Conservation (phyloP, 1,140 invertebrate genomes). For the Panulirus ornatus region DNA sequence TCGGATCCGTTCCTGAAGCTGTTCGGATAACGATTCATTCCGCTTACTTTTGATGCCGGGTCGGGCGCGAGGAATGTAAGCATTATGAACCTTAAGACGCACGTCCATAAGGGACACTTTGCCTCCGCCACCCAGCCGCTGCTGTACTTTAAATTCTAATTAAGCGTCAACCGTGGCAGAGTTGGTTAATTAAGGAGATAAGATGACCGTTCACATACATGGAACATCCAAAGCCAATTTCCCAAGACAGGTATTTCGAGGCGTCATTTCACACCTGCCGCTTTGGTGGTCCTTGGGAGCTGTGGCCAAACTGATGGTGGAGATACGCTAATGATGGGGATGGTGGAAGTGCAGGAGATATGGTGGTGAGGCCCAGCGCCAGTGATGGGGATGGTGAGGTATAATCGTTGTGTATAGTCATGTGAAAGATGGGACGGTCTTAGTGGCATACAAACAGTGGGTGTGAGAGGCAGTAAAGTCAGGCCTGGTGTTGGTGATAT, state of each 20-base stretch:
- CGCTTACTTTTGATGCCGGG: background rate
- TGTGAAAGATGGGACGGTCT: too few species aligned
- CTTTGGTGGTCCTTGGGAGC: background rate
- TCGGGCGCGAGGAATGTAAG: background rate
- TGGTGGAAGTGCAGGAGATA: background rate
- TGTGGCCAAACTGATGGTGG: background rate
- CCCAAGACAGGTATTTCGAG: constrained; percentile 21
- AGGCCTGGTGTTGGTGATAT: too few species aligned
- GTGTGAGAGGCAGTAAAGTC: too few species aligned
- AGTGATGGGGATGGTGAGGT: background rate
- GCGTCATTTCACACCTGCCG: constrained; percentile 10
- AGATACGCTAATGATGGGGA: background rate
- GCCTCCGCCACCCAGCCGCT: background rate
- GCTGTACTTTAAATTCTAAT: constrained; percentile 45
- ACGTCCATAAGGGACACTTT: background rate
- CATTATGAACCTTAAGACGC: background rate
- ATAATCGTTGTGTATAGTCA: too few species aligned
- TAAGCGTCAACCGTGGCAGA: constrained; percentile 47
- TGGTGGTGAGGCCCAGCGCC: background rate
- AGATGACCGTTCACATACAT: constrained; percentile 56
- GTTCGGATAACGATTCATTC: too few species aligned
- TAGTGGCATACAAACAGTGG: too few species aligned
- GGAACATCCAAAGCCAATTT: constrained; percentile 56
- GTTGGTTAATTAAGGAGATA: constrained; percentile 61
- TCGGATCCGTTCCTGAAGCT: too few species aligned